phyloP scores from a whole-genome alignment of 37 sponge, comb jelly and placozoan genomes.

The Theonella swinhoei region DNA sequence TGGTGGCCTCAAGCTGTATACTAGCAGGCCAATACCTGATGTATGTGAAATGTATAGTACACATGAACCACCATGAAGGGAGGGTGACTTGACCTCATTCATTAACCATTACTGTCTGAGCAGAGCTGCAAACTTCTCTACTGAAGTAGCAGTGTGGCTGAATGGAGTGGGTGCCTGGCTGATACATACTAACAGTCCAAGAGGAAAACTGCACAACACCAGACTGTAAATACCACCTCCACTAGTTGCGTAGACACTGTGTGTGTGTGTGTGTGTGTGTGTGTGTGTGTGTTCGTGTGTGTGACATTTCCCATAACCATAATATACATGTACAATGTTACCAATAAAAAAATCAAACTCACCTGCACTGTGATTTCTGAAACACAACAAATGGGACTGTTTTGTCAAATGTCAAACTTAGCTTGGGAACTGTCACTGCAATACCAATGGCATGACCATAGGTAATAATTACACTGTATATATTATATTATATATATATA shows the following conservation, averaged over 20 bases:
- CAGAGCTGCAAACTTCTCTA: constrained; percentile 36
- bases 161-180: constrained; percentile 41
- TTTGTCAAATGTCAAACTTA: not conserved
- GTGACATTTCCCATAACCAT: not conserved
- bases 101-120: constrained; percentile 49
- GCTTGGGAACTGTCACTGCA: not conserved
- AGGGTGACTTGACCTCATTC: no score
- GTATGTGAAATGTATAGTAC: no score
- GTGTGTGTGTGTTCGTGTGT: not conserved
- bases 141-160: constrained; percentile 27
- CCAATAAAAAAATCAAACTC: not conserved
- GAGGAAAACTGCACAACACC: constrained; percentile 44
- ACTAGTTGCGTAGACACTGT: constrained; percentile 57
- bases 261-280: not conserved
- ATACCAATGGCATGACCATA: no score
- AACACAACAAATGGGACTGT: constrained; percentile 25
- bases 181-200: constrained; percentile 63
- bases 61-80: no score
- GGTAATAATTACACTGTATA: no score
- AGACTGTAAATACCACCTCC: constrained; percentile 47
- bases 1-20: no score
- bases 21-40: no score
- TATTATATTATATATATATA: no score
- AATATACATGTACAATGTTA: not conserved
- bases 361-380: constrained; percentile 48